phyloP scores from a whole-genome alignment of 2,113 vertebrate species.

The Butastur rufipennis region DNA sequence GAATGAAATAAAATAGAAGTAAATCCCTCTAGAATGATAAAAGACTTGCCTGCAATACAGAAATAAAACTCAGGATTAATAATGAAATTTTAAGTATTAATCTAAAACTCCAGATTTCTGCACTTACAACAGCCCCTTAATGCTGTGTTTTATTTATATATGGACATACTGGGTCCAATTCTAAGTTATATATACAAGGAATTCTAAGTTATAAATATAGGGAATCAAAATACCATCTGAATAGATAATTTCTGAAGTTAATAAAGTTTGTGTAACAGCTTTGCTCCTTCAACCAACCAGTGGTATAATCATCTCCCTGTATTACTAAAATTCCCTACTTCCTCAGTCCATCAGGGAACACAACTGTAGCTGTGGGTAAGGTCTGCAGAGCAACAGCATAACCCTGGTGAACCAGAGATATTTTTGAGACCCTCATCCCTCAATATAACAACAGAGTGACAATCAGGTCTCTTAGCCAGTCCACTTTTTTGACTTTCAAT shows the following conservation, averaged over 20 bases:
- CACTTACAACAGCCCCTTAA: neutral
- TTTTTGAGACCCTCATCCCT: neutral
- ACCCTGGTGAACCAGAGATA: neutral
- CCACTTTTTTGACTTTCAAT: neutral
- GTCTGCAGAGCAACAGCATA: neutral
- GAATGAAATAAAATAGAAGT: neutral
- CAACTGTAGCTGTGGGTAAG: neutral
- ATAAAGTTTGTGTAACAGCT: neutral
- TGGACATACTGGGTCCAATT: neutral
- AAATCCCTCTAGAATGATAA: neutral
- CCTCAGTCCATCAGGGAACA: neutral
- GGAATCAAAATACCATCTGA: neutral
- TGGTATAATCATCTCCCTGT: neutral
- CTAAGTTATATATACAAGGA: neutral
- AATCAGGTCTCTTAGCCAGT: neutral
- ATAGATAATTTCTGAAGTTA: neutral
- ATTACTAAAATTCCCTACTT: neutral
- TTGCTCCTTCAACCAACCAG: neutral
- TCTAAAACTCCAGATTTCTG: neutral
- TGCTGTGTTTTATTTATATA: neutral
- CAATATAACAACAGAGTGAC: neutral
- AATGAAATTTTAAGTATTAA: neutral
- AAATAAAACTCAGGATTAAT: neutral
- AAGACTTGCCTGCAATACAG: neutral
- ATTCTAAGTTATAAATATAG: neutral